Evolutionary conservation across 2,888 invertebrate genomes (phyloP).

Genomic region (Spisula subtruncata): DNA sequence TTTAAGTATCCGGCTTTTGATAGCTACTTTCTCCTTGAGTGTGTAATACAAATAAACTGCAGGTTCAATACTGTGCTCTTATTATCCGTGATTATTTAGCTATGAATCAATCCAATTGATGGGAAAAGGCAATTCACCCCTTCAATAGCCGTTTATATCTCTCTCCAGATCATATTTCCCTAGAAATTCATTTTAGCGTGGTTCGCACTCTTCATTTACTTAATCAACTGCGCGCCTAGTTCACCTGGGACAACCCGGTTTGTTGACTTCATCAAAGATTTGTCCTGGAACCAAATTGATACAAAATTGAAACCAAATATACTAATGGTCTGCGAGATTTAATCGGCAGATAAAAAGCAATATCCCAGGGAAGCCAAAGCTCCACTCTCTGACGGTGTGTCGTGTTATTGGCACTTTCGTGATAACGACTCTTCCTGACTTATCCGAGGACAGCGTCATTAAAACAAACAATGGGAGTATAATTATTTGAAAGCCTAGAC

Average conservation of each 20-base stretch:
- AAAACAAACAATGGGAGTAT: conserved; percentile 55
- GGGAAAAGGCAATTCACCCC: conserved; percentile 56
- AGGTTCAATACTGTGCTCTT: conserved; percentile 45
- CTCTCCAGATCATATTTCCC: conserved; percentile 56
- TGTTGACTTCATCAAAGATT: conserved; percentile 69
- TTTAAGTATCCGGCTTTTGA: background rate
- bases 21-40: conserved; percentile 10
- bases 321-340: conserved; percentile 67
- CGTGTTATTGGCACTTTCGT: conserved; percentile 49
- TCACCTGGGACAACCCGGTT: conserved; percentile 69
- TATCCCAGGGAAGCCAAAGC: conserved; percentile 42
- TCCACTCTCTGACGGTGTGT: conserved; percentile 42
- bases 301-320: conserved; percentile 71
- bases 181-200: conserved; percentile 52
- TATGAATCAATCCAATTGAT: conserved; percentile 53
- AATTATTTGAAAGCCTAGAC: conserved; percentile 65
- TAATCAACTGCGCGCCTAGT: conserved; percentile 66
- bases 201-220: conserved; percentile 55
- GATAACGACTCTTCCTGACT: conserved; percentile 55
- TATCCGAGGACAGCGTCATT: conserved; percentile 57
- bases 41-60: conserved; percentile 44
- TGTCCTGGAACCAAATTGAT: conserved; percentile 69
- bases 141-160: conserved; percentile 54
- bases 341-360: conserved; percentile 51
- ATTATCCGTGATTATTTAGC: conserved; percentile 52